Evolutionary conservation across 2,113 vertebrate species (phyloP).

Genomic region (Malurus elegans): DNA sequence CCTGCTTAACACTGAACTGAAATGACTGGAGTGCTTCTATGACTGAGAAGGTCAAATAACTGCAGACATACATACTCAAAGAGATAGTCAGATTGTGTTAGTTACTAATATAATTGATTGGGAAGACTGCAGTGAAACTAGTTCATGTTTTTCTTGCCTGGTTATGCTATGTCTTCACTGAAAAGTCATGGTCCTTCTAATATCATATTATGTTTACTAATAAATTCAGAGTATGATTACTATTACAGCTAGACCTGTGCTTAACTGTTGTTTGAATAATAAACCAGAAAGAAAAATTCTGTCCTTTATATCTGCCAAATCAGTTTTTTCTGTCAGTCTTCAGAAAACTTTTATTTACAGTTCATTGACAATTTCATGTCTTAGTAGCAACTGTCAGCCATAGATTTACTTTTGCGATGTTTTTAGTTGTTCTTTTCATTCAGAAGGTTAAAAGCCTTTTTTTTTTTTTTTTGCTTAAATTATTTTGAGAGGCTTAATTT

Average conservation of each 20-base stretch:
- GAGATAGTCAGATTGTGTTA: not conserved
- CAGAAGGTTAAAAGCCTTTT: not conserved
- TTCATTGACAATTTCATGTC: not conserved
- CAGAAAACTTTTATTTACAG: not conserved
- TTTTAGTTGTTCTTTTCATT: not conserved
- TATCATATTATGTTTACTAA: not conserved
- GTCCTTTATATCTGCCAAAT: not conserved
- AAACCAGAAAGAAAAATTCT: not conserved
- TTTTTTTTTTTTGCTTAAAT: not conserved
- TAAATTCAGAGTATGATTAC: not conserved
- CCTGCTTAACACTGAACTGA: not conserved
- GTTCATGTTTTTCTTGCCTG: not conserved
- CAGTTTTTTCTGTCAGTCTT: not conserved
- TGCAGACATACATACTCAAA: not conserved
- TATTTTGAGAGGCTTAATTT: not conserved
- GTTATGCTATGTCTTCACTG: not conserved
- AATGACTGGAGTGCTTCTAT: not conserved
- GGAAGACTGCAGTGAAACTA: not conserved
- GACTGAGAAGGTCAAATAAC: not conserved
- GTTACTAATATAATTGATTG: not conserved
- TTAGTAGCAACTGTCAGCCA: not conserved
- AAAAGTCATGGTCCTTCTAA: not conserved
- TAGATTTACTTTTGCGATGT: not conserved
- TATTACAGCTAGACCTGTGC: not conserved
- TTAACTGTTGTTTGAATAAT: not conserved